phyloP scores from a whole-genome alignment of 2,888 invertebrate genomes.

The Ichneumoninae sp. region DNA sequence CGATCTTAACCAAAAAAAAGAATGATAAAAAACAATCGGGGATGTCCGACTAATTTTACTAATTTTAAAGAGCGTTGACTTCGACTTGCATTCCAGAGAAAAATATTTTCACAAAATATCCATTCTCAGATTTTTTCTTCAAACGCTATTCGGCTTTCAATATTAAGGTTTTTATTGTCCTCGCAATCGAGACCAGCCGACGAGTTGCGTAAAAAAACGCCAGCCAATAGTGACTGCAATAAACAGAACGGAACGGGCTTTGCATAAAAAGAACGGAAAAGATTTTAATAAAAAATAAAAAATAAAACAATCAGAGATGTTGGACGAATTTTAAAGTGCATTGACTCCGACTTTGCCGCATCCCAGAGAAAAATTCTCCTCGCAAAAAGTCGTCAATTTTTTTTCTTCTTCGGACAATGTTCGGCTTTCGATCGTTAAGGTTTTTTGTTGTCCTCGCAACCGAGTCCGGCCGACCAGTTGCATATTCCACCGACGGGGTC shows the following conservation, averaged over 20 bases:
- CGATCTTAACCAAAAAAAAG: neutral
- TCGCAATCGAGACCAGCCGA: no score
- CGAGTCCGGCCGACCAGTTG: conserved; percentile 94
- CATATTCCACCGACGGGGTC: conserved; percentile 96
- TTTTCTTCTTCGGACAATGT: neutral
- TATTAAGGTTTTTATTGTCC: conserved; percentile 81
- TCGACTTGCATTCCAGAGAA: neutral
- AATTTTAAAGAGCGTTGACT: neutral
- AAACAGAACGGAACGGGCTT: neutral
- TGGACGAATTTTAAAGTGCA: neutral
- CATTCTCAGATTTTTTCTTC: neutral
- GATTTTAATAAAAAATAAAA: neutral
- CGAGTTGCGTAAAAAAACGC: neutral
- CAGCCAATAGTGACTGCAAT: neutral
- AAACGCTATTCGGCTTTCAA: neutral
- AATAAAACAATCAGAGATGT: neutral
- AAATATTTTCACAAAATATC: neutral
- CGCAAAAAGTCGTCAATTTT: neutral
- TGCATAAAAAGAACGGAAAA: conserved; percentile 9
- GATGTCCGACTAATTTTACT: neutral
- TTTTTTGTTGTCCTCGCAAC: conserved; percentile 87
- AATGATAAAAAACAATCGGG: neutral
- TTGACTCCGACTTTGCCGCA: neutral
- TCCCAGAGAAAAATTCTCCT: neutral
- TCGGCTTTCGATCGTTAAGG: conserved; percentile 8